Base-by-base conservation (phyloP, 2,113 vertebrate species). In the Stictonetta naevosa region DNA sequence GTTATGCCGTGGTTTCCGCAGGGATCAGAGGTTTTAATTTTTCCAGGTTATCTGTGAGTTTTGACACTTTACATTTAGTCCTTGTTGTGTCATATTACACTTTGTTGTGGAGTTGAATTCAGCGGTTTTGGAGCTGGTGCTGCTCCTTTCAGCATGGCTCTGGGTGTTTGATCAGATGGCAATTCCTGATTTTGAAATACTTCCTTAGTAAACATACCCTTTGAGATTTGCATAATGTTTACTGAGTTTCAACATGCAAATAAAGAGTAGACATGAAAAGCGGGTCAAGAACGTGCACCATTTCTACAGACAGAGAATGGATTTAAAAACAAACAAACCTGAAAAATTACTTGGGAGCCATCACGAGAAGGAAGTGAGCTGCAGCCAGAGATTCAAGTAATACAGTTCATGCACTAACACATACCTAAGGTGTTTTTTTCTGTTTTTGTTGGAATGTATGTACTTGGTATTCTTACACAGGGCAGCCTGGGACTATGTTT, bases 201-300 rank as follows among this genome's bases (percentile, higher is more conserved):
- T 88, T 88, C 79, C 93, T 95, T 87, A 74, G 95, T 95, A 96
- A 97, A 97, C 84, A 96, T 77, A 86, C 83, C 91, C 94, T 97
- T 97, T 95, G 96, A 84, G 86, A 93, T 96, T 93, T 96, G 76
- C 88, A 58, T 86, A 71, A 86, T 75, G 52, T 93, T 96, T 60
- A 94, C 95, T 92, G 91, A 86, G 74, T 96, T 97, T 92, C 94
- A 93, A 86, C 83, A 94, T 48, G 17, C 33, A 78, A 90, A 86
- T 92, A 80, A 88, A 94, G 69, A 91, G 63, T 12, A 87, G 58
- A 83, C 4, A 0, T 5, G 40, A 85, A 72, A 90, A 85, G 31
- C 11, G 2, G 71, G 53, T 89, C 81, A 79, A 84, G 84, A 92
- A 21, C 44, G n/a, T 0, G 0, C 59, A 68, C 34, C 0, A 2